These are phyloP conservation scores for Ptyas mucosa DNA, from an alignment of 2,113 vertebrate species.

Conservation along the genomic window DNA sequence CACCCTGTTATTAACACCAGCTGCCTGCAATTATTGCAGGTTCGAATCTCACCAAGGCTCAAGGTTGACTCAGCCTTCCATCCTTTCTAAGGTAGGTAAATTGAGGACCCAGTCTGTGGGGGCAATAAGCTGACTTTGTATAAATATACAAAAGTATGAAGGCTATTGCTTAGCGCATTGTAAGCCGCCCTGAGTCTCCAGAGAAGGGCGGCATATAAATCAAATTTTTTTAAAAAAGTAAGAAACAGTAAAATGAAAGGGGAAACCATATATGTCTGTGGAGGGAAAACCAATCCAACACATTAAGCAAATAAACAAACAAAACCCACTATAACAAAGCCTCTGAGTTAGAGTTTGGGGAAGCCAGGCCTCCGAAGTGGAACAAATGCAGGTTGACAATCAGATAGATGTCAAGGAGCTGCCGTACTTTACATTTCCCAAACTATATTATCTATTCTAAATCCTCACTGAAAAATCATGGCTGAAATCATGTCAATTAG, in stretches of 20 bases:
- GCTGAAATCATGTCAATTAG: not conserved
- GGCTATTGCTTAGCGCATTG: too few relatives aligned
- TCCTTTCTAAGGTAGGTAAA: too few relatives aligned
- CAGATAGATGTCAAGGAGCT: not conserved
- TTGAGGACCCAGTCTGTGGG: too few relatives aligned
- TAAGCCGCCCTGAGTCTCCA: too few relatives aligned
- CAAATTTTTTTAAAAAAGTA: too few relatives aligned
- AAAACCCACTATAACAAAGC: not conserved
- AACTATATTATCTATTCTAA: not conserved
- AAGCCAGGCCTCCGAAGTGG: not conserved
- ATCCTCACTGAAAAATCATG: not conserved
- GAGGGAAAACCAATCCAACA: not conserved
- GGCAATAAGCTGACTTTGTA: too few relatives aligned
- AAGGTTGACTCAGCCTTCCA: too few relatives aligned
- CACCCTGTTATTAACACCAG: too few relatives aligned
- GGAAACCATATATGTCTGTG: not conserved
- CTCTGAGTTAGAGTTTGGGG: not conserved
- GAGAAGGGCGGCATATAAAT: too few relatives aligned
- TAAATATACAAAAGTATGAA: too few relatives aligned
- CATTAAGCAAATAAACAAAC: not conserved
- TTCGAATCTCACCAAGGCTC: too few relatives aligned
- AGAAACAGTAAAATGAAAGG: not conserved
- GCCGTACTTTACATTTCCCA: not conserved
- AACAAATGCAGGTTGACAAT: not conserved
- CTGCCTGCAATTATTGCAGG: too few relatives aligned